phyloP scores from a whole-genome alignment of 2,888 invertebrate species.

The Macrosoma leucophasiata region DNA sequence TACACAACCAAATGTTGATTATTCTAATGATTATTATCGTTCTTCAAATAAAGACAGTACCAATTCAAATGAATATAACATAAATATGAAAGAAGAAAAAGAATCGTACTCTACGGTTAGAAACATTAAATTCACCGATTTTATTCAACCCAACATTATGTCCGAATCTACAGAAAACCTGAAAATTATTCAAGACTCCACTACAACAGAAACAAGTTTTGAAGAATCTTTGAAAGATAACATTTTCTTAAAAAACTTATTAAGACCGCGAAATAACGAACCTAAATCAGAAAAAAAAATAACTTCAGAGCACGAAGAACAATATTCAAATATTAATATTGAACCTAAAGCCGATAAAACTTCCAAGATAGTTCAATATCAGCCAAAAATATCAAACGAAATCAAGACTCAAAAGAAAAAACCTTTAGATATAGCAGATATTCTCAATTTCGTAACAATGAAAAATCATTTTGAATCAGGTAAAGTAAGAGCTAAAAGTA shows the following conservation, averaged over 20 bases:
- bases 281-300: conserved; percentile 24
- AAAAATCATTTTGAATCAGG: conserved; percentile 60
- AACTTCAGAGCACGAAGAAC: conserved; percentile 13
- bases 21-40: too few relatives aligned
- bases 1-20: too few relatives aligned
- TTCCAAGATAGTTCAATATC: conserved; percentile 39
- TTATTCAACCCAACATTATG: conserved; percentile 27
- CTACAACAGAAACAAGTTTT: conserved; percentile 34
- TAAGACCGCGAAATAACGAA: conserved; percentile 33
- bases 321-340: conserved; percentile 20
- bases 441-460: conserved; percentile 51
- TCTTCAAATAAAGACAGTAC: too few relatives aligned
- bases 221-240: conserved; percentile 48
- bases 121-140: conserved; percentile 25
- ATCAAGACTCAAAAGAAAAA: conserved; percentile 40
- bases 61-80: too few relatives aligned
- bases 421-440: conserved; percentile 47
- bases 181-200: conserved; percentile 22
- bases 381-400: conserved; percentile 42
- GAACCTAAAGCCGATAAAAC: conserved; percentile 41
- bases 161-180: conserved; percentile 5
- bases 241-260: conserved; percentile 53
- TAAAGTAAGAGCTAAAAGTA: conserved; percentile 47
- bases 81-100: too few relatives aligned
- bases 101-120: too few relatives aligned